phyloP scores from a whole-genome alignment of 1,140 invertebrate species.

The Ceratina australensis region DNA sequence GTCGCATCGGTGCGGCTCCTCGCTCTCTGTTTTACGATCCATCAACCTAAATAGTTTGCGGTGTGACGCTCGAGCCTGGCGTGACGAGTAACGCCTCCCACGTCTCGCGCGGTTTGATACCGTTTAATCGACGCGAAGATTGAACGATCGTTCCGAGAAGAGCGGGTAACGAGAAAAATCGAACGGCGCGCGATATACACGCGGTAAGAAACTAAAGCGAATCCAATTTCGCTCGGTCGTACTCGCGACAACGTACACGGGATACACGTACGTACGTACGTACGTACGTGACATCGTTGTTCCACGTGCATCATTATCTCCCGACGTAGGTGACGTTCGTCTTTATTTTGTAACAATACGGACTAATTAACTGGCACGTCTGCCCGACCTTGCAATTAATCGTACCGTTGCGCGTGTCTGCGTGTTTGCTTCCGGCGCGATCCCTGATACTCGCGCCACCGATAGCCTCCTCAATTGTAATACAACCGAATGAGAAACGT shows the following conservation, averaged over 20 bases:
- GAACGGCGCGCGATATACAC: neutral
- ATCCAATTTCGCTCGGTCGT: constrained; percentile 33
- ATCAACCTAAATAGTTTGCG: too few relatives aligned
- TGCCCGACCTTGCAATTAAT: constrained; percentile 50
- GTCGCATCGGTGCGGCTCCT: too few relatives aligned
- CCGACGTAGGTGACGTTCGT: constrained; percentile 21
- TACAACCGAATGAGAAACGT: too few relatives aligned
- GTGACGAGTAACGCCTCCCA: neutral
- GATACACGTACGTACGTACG: too few relatives aligned
- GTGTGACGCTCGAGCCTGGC: neutral
- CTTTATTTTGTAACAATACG: constrained; percentile 31
- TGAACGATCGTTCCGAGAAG: constrained; percentile 2
- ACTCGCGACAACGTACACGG: too few relatives aligned
- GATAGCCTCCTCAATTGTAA: too few relatives aligned
- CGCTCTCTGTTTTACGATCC: too few relatives aligned
- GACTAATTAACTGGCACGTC: constrained; percentile 36
- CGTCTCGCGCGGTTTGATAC: too few relatives aligned
- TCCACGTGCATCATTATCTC: constrained; percentile 11
- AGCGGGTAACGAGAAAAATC: neutral
- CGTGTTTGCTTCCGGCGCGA: constrained; percentile 31
- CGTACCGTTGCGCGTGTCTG: constrained; percentile 21
- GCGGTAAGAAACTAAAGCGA: constrained; percentile 2
- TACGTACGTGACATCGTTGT: neutral
- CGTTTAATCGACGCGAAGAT: neutral
- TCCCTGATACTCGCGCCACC: constrained; percentile 11